phyloP scores from a whole-genome alignment of 2,113 vertebrate genomes.

The Tragelaphus buxtoni region DNA sequence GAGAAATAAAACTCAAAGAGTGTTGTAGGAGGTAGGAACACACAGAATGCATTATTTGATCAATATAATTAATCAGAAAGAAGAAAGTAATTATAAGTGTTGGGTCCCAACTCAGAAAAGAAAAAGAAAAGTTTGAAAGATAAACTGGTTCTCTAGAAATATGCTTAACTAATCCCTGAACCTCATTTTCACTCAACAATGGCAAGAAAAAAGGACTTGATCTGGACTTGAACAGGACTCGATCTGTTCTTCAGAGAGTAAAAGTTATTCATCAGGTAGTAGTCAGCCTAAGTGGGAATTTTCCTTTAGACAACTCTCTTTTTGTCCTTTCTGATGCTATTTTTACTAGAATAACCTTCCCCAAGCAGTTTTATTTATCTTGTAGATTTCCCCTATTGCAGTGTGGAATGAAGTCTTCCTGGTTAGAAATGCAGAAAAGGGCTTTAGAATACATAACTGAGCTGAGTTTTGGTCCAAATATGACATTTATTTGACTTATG shows the following conservation, averaged over 20 bases:
- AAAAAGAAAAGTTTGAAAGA: background rate
- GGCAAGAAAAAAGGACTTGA: background rate
- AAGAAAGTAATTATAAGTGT: background rate
- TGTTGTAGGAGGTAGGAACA: background rate
- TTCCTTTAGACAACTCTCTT: background rate
- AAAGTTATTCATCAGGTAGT: background rate
- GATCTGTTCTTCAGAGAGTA: background rate
- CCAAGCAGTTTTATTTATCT: background rate
- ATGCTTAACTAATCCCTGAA: background rate
- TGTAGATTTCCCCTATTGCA: background rate
- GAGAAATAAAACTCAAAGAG: background rate
- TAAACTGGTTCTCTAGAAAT: background rate
- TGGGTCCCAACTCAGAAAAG: background rate
- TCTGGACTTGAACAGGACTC: background rate
- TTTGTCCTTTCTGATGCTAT: background rate
- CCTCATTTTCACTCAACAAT: background rate
- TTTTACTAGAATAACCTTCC: slow-evolving; percentile 19
- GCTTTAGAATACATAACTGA: background rate
- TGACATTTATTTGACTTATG: background rate
- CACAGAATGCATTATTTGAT: background rate
- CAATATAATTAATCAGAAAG: background rate
- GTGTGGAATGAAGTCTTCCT: background rate
- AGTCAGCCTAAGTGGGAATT: background rate
- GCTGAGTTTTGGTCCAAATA: background rate
- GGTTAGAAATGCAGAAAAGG: background rate